Percentiles rank a stretch among this genome's conserved stretches.
Conservation (phyloP, 2,888 invertebrate species). For the Andrena marginata region DNA sequence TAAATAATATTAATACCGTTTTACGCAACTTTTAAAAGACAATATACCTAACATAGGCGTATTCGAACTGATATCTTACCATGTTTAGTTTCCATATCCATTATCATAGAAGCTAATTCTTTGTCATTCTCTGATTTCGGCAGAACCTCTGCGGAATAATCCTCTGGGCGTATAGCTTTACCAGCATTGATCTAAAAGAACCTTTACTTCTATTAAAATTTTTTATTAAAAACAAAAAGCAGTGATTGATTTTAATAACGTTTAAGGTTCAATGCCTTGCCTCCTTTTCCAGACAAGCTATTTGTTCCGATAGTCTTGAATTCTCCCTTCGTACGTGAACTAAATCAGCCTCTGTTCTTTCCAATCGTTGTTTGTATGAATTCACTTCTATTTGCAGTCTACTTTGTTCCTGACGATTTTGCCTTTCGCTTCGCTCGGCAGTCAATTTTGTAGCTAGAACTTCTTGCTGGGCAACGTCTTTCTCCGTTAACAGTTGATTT, state of each 20-base stretch:
- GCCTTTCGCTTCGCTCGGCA: slow-evolving; percentile 90
- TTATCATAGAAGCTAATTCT: slow-evolving; percentile 90
- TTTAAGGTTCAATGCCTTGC: slow-evolving; percentile 84
- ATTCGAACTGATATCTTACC: slow-evolving; percentile 87
- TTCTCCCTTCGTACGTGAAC: slow-evolving; percentile 93
- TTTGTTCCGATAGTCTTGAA: slow-evolving; percentile 91
- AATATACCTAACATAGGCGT: slow-evolving; percentile 83
- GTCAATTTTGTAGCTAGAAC: slow-evolving; percentile 88
- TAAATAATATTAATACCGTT: slow-evolving; percentile 24
- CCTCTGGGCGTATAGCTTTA: slow-evolving; percentile 78
- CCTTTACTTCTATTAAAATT: neutral
- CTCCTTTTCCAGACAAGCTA: slow-evolving; percentile 93
- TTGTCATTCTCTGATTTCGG: slow-evolving; percentile 86
- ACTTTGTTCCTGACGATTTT: slow-evolving; percentile 91
- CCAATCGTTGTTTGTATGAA: slow-evolving; percentile 88
- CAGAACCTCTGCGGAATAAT: slow-evolving; percentile 63
- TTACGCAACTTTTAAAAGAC: slow-evolving; percentile 69
- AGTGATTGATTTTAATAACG: neutral
- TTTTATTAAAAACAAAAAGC: neutral
- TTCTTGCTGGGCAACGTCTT: slow-evolving; percentile 92
- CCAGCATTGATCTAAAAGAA: slow-evolving; percentile 82
- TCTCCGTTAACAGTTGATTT: slow-evolving; percentile 91
- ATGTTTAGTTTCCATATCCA: slow-evolving; percentile 93
- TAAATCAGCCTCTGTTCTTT: slow-evolving; percentile 92
- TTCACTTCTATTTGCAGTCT: slow-evolving; percentile 91